Evolutionary conservation across 2,797 vertebrate genomes (phyloP).

Genomic region (Diceros bicornis): DNA sequence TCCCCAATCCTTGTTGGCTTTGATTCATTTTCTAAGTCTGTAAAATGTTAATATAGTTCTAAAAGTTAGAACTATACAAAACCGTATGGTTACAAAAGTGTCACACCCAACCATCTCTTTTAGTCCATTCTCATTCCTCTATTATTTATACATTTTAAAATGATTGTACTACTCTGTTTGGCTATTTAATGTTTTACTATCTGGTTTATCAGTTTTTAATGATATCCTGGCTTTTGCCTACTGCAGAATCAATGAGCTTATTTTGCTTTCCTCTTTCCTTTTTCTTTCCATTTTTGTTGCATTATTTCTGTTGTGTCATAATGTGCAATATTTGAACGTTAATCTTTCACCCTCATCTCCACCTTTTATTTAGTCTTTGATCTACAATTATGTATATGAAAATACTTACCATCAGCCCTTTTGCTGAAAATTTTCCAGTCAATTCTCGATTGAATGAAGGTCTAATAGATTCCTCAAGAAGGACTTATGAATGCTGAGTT

Average conservation of each 20-base stretch:
- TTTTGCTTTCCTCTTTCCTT: neutral
- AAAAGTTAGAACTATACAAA: neutral
- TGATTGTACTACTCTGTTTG: neutral
- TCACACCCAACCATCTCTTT: neutral
- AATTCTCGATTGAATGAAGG: neutral
- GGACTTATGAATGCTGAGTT: neutral
- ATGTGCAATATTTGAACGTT: neutral
- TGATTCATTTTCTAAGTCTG: conserved; percentile 24
- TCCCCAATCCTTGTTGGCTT: neutral
- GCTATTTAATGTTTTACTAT: conserved; percentile 40
- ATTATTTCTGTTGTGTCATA: neutral
- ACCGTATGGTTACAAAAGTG: neutral
- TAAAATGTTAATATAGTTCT: neutral
- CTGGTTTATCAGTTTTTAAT: conserved; percentile 7
- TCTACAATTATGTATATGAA: neutral
- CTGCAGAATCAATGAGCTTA: conserved; percentile 6
- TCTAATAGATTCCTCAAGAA: neutral
- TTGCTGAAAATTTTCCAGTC: conserved; percentile 1
- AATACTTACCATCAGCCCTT: neutral
- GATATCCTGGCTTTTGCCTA: neutral
- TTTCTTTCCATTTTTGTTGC: neutral
- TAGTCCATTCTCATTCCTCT: neutral
- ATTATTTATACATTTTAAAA: neutral
- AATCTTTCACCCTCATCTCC: neutral
- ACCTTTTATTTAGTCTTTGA: neutral